Conservation (phyloP, 2,113 vertebrate genomes). For the Myiozetetes cayanensis region DNA sequence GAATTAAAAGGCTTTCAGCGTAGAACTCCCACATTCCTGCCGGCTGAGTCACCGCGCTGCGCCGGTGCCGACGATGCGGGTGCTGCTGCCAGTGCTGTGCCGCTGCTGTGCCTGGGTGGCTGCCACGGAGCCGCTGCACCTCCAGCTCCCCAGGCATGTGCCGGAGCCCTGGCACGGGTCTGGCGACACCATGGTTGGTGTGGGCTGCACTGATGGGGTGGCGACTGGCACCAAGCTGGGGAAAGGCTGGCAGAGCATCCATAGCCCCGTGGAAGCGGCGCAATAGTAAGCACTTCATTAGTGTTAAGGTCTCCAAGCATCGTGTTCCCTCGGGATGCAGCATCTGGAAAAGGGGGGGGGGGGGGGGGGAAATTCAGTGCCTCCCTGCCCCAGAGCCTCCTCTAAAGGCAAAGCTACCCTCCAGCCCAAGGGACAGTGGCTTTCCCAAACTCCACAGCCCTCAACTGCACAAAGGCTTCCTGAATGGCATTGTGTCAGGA, state of each 20-base stretch:
- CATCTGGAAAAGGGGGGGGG: rapidly evolving
- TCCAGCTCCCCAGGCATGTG: rapidly evolving
- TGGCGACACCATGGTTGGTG: not conserved
- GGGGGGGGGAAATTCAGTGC: rapidly evolving
- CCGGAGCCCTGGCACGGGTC: not conserved
- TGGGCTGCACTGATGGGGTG: rapidly evolving
- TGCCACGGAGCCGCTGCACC: not conserved
- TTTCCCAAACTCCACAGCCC: not conserved
- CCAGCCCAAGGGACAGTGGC: rapidly evolving
- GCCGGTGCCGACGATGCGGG: not conserved
- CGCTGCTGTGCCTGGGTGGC: not conserved
- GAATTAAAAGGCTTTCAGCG: conserved; percentile 63
- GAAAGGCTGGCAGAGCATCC: not conserved
- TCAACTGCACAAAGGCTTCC: not conserved
- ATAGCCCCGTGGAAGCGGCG: rapidly evolving
- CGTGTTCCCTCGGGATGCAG: not conserved
- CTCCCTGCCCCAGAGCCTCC: not conserved
- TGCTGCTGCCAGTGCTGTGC: not conserved
- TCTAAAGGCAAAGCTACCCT: not conserved
- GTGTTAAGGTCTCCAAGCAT: rapidly evolving
- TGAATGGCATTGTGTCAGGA: conserved; percentile 15
- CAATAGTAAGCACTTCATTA: rapidly evolving
- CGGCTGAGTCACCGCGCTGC: conserved; percentile 47
- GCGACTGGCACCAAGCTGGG: not conserved
- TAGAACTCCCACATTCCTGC: conserved; percentile 71